Evolutionary conservation across 1,140 invertebrate species (phyloP).

Genomic region (Drepana arcuata): DNA sequence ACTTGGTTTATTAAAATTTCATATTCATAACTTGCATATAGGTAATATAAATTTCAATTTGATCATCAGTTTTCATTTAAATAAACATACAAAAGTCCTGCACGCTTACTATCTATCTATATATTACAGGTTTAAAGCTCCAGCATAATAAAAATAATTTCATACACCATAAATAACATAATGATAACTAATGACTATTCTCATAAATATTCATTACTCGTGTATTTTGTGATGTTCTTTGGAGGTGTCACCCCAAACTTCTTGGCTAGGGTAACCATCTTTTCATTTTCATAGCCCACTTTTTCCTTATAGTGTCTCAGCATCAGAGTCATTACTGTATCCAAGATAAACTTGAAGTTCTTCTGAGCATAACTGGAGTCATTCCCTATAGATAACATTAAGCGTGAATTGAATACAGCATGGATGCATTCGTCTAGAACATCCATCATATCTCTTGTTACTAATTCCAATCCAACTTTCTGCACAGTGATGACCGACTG

Average conservation of each 20-base stretch:
- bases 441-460: slow-evolving; percentile 69
- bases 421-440: slow-evolving; percentile 62
- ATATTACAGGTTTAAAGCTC: slow-evolving; percentile 68
- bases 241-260: slow-evolving; percentile 65
- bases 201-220: slow-evolving; percentile 72
- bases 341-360: slow-evolving; percentile 67
- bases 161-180: slow-evolving; percentile 31
- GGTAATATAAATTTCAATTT: slow-evolving; percentile 66
- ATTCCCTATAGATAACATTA: slow-evolving; percentile 50
- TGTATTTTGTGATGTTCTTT: slow-evolving; percentile 70
- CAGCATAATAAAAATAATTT: slow-evolving; percentile 65
- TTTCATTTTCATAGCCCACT: slow-evolving; percentile 68
- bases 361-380: slow-evolving; percentile 66
- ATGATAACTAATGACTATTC: slow-evolving; percentile 34
- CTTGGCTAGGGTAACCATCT: slow-evolving; percentile 55
- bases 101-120: slow-evolving; percentile 58
- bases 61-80: slow-evolving; percentile 59
- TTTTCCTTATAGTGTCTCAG: slow-evolving; percentile 62
- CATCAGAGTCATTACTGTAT: slow-evolving; percentile 63
- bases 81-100: slow-evolving; percentile 66
- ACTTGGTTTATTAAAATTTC: slow-evolving; percentile 63
- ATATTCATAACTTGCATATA: slow-evolving; percentile 66
- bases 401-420: slow-evolving; percentile 62
- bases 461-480: slow-evolving; percentile 62
- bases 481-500: slow-evolving; percentile 65